Evolutionary conservation across 1,140 invertebrate genomes (phyloP).

Genomic region (Drosophila nannoptera): DNA sequence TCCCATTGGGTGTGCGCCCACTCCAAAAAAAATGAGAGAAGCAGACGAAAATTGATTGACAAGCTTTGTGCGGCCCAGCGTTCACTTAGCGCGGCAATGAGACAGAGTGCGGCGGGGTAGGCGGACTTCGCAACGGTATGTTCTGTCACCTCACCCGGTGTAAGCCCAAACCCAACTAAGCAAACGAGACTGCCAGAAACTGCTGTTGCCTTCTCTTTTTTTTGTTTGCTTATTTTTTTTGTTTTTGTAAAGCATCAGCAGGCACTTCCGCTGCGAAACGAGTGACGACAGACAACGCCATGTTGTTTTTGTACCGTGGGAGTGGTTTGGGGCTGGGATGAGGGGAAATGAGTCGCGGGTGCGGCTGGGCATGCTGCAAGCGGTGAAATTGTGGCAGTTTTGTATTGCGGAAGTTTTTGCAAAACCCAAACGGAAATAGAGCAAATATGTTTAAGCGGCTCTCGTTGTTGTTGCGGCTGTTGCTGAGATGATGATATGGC

Average conservation of each 20-base stretch:
- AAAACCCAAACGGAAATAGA: constrained; percentile 77
- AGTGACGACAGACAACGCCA: constrained; percentile 32
- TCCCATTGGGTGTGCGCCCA: constrained; percentile 11
- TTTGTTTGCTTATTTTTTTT: constrained; percentile 11
- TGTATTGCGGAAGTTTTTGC: constrained; percentile 75
- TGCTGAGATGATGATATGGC: constrained; percentile 15
- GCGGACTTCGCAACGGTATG: constrained; percentile 7
- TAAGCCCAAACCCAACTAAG: constrained; percentile 14
- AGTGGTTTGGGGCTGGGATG: not conserved
- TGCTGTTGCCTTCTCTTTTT: constrained; percentile 34
- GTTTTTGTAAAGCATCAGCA: constrained; percentile 48
- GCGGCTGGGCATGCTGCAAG: constrained; percentile 7
- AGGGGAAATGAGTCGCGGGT: not conserved
- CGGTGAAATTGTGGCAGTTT: constrained; percentile 74
- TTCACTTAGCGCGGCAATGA: not conserved
- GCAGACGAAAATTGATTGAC: constrained; percentile 74
- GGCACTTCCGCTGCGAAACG: constrained; percentile 70
- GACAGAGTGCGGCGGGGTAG: not conserved
- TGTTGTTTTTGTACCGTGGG: constrained; percentile 33
- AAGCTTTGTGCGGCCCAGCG: constrained; percentile 62
- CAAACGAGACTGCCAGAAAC: constrained; percentile 36
- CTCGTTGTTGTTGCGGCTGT: constrained; percentile 29
- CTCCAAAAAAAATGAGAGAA: constrained; percentile 19
- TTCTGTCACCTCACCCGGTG: constrained; percentile 18
- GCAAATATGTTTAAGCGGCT: constrained; percentile 75